Conservation (phyloP, 2,888 invertebrate species). For the Schizotus pectinicornis region DNA sequence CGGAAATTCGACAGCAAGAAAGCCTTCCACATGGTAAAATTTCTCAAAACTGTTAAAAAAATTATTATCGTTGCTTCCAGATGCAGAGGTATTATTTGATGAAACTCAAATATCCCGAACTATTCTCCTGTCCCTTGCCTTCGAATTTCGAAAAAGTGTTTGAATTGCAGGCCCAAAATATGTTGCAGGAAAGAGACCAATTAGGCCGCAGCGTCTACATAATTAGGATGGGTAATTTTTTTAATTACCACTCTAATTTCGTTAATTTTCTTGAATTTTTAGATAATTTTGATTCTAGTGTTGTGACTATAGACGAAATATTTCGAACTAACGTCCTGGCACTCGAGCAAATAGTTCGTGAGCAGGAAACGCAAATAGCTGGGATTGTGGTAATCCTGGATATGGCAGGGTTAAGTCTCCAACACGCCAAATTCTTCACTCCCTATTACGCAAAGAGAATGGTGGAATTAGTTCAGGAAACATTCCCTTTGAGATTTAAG, state of each 20-base stretch:
- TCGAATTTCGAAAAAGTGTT: constrained; percentile 53
- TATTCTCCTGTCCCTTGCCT: constrained; percentile 56
- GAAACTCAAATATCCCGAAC: constrained; percentile 58
- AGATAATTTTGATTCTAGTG: constrained; percentile 60
- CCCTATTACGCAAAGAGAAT: constrained; percentile 59
- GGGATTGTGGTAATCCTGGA: constrained; percentile 62
- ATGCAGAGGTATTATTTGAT: constrained; percentile 58
- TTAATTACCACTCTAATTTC: neutral
- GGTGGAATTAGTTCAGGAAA: constrained; percentile 61
- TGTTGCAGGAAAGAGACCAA: constrained; percentile 56
- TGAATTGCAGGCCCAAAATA: constrained; percentile 57
- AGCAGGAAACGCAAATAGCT: constrained; percentile 64
- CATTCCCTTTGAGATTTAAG: constrained; percentile 60
- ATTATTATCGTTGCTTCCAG: constrained; percentile 39
- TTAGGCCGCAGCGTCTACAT: constrained; percentile 58
- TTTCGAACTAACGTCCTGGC: constrained; percentile 63
- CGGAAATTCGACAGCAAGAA: constrained; percentile 62
- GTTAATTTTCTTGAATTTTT: constrained; percentile 23
- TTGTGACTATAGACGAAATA: constrained; percentile 60
- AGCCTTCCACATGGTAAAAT: constrained; percentile 57
- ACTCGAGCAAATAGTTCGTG: constrained; percentile 62
- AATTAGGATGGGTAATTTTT: constrained; percentile 56
- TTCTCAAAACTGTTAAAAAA: constrained; percentile 3
- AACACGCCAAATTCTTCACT: constrained; percentile 61
- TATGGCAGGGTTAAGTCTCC: constrained; percentile 59